Percentiles rank a stretch among this genome's conserved stretches.
These are phyloP conservation scores for Panagrolaimus sp. DNA, from an alignment of 1,140 invertebrate species.

Conservation along the genomic window DNA sequence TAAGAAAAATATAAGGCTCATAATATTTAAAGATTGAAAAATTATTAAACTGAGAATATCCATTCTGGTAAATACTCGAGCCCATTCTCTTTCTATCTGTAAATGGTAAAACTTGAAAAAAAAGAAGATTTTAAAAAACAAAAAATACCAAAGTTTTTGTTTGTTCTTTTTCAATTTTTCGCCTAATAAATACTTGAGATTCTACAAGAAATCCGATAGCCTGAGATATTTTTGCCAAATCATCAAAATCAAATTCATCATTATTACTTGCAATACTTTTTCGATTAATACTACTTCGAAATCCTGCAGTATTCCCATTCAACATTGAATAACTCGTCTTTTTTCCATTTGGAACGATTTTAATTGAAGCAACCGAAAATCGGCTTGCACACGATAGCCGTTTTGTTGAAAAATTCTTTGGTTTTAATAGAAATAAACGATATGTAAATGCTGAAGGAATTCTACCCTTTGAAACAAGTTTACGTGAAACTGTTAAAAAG, in stretches of 20 bases:
- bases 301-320: background rate
- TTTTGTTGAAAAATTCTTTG: slow-evolving; percentile 29
- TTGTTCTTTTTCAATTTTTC: slow-evolving; percentile 14
- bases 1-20: slow-evolving; percentile 40
- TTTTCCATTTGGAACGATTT: slow-evolving; percentile 18
- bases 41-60: slow-evolving; percentile 43
- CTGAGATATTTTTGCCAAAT: slow-evolving; percentile 33
- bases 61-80: slow-evolving; percentile 34
- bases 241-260: slow-evolving; percentile 28
- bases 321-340: background rate
- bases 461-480: slow-evolving; percentile 38
- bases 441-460: slow-evolving; percentile 42
- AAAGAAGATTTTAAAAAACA: background rate
- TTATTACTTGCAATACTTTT: slow-evolving; percentile 5
- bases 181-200: slow-evolving; percentile 22
- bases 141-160: background rate
- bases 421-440: slow-evolving; percentile 35
- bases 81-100: slow-evolving; percentile 46
- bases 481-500: slow-evolving; percentile 33
- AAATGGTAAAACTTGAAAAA: slow-evolving; percentile 8
- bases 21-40: slow-evolving; percentile 38
- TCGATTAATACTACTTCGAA: background rate
- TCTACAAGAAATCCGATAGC: slow-evolving; percentile 24
- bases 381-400: slow-evolving; percentile 16
- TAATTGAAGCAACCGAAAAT: slow-evolving; percentile 15